Base-by-base conservation (phyloP, 1,140 invertebrate species). In the Drosophila serrata region DNA sequence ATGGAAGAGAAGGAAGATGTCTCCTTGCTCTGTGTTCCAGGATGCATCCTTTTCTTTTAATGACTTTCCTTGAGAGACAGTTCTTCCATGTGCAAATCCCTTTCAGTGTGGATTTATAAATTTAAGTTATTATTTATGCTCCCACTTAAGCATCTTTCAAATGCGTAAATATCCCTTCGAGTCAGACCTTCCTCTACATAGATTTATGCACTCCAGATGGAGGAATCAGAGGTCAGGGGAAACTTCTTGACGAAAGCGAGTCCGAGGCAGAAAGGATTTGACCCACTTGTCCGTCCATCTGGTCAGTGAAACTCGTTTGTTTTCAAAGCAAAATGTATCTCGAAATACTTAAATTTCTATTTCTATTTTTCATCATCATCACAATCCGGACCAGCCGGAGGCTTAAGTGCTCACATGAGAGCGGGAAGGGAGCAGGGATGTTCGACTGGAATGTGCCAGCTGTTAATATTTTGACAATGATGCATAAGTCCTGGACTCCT, bases 381-480 rank as follows among this genome's bases (percentile, higher is more conserved):
- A 75, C 58, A 68, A 72, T 63, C 58, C 24, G 42, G 15, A 53
- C n/a, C 61, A 53, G 60, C 22, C 35, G 22, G 37, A 37, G 85
- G 76, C 84, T 88, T 75, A 88, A 88, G 68, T 45, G 56, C 82
- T 87, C 82, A 80, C 72, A 82, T 70, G 70, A 57, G 48, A 15
- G 17, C 33, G 42, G 40, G 27, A 43, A 48, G 27, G 22, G 33
- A n/a, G n/a, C n/a, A n/a, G 19, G 29, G 22, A 22, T 24, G 19
- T 29, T 29, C 31, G 45, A 62, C 67, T 63, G 75, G 80, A 79
- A 63, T 87, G 85, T 84, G 81, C 80, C 84, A 88, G 84, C 84
- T 88, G 84, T 90, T 88, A 88, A 88, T 88, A 88, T 88, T 88
- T 88, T 90, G 84, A 90, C 84, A 88, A 88, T 88, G 84, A 88